Evolutionary conservation across 1,140 invertebrate species (phyloP).

Genomic region (Ceratosolen solmsi): DNA sequence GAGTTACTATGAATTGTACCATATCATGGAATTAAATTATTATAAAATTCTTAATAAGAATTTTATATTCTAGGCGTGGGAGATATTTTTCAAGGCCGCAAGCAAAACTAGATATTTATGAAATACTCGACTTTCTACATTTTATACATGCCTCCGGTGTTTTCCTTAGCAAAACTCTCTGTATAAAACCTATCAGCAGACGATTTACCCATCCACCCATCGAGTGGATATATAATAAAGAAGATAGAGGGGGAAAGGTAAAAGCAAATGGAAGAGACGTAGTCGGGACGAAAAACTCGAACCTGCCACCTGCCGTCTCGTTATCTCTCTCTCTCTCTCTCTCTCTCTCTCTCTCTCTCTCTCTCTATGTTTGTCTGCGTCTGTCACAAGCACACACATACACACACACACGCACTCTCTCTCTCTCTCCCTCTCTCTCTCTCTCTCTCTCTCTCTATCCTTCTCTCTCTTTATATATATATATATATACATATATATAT

Average conservation of each 20-base stretch:
- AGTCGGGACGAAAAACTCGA: conserved; percentile 46
- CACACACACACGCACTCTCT: neutral
- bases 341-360: neutral
- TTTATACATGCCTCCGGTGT: conserved; percentile 10
- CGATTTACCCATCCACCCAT: conserved; percentile 13
- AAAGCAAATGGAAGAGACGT: conserved; percentile 11
- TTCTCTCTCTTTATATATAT: neutral
- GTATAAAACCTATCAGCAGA: neutral
- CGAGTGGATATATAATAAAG: conserved; percentile 39
- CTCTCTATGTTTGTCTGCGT: neutral
- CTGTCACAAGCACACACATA: neutral
- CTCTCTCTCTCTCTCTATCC: neutral
- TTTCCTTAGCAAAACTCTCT: neutral
- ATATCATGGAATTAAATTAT: no score
- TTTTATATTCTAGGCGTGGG: no score
- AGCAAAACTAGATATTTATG: neutral
- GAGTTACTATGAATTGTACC: no score
- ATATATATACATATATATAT: no score
- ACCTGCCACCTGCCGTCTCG: conserved; percentile 46
- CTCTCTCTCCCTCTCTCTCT: neutral
- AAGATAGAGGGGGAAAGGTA: neutral
- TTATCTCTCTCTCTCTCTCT: neutral
- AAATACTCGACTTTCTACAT: conserved; percentile 39
- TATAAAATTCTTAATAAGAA: no score
- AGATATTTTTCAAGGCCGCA: neutral